Conservation (phyloP, 2,797 vertebrate species). For the Falco rusticolus region DNA sequence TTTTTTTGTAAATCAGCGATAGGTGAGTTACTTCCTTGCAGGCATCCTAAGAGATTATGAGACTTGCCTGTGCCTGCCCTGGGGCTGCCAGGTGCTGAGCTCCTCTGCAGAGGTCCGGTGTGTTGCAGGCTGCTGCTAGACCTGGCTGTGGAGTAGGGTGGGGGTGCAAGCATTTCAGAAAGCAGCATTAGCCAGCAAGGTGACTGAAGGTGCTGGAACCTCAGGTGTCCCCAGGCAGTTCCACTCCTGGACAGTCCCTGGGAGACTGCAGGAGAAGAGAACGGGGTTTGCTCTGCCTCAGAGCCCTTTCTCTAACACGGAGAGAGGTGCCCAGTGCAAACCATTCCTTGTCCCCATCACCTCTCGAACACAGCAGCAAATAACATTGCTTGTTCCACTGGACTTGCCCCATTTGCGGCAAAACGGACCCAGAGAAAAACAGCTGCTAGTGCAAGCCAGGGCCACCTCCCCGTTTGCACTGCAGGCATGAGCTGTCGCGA, state of each 20-base stretch:
- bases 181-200: not conserved
- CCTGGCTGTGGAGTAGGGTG: too few species aligned
- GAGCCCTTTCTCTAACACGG: fast-evolving
- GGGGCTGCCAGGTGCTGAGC: not conserved
- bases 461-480: too few species aligned
- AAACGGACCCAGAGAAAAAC: too few species aligned
- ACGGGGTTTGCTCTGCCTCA: not conserved
- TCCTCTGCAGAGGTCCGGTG: not conserved
- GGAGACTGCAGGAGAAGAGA: not conserved
- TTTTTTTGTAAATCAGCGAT: not conserved
- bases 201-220: not conserved
- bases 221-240: not conserved
- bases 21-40: not conserved
- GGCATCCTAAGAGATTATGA: not conserved
- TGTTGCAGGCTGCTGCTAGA: not conserved
- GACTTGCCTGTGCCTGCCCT: not conserved
- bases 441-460: fast-evolving
- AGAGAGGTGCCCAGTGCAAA: not conserved
- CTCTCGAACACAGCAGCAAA: not conserved
- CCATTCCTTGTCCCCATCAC: fast-evolving
- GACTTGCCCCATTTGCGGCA: fast-evolving
- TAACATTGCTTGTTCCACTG: fast-evolving
- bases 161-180: not conserved
- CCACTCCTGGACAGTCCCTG: not conserved
- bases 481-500: fast-evolving